These are phyloP conservation scores for Melanchra persicariae DNA, from an alignment of 2,888 invertebrate species.

Conservation along the genomic window DNA sequence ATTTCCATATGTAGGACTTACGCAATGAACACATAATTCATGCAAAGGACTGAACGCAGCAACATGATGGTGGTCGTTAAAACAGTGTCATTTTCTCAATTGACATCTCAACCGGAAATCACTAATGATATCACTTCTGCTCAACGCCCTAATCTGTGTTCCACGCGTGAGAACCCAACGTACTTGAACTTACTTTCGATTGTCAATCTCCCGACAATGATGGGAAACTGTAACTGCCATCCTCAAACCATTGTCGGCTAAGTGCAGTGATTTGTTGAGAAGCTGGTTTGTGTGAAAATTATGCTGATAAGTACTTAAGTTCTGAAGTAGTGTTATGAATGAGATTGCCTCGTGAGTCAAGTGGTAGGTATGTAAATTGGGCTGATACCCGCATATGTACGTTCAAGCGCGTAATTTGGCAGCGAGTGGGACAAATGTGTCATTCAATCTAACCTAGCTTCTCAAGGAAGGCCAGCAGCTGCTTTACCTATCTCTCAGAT, in stretches of 20 bases:
- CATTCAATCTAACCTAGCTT: too few relatives aligned
- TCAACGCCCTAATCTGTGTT: slow-evolving; percentile 48
- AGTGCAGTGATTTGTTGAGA: slow-evolving; percentile 28
- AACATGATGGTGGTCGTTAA: too few relatives aligned
- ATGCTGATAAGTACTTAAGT: neutral
- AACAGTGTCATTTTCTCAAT: neutral
- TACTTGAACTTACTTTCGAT: slow-evolving; percentile 66
- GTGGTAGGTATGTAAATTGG: too few relatives aligned
- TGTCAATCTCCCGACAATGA: slow-evolving; percentile 51
- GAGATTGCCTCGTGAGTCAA: neutral
- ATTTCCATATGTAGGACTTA: too few relatives aligned
- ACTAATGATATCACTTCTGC: slow-evolving; percentile 27
- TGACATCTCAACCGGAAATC: slow-evolving; percentile 21
- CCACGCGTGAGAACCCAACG: slow-evolving; percentile 53
- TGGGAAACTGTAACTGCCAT: slow-evolving; percentile 50
- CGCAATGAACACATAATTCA: too few relatives aligned
- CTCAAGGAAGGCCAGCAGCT: too few relatives aligned
- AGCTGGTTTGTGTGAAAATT: slow-evolving; percentile 1
- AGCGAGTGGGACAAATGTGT: too few relatives aligned
- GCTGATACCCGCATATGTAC: too few relatives aligned
- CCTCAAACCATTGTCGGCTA: slow-evolving; percentile 27
- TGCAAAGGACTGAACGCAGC: too few relatives aligned
- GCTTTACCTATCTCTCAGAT: too few relatives aligned
- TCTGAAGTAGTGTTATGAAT: neutral
- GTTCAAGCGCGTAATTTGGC: too few relatives aligned